A percentile compares a stretch with the other conserved stretches of the same genome.
phyloP scores from a whole-genome alignment of 2,113 vertebrate genomes.

The Coregonus clupeaformis region DNA sequence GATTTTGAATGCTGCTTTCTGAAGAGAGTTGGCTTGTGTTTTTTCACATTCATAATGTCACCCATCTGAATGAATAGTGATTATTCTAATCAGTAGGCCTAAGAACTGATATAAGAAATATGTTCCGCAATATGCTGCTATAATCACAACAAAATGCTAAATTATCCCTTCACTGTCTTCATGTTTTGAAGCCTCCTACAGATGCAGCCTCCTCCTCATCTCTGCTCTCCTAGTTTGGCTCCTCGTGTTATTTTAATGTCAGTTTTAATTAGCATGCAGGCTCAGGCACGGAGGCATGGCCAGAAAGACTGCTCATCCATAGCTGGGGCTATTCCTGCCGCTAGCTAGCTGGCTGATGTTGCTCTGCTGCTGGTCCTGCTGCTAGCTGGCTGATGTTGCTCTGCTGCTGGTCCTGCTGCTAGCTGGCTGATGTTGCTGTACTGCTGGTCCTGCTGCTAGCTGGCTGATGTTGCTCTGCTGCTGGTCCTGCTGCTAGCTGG shows the following conservation, averaged over 20 bases:
- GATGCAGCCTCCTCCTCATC: constrained; percentile 53
- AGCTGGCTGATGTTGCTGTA: no score
- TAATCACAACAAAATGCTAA: no score
- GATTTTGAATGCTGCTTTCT: constrained; percentile 97
- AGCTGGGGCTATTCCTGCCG: constrained; percentile 64
- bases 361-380: no score
- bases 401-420: no score
- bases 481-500: no score
- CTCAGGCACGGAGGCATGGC: constrained; percentile 63
- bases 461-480: no score
- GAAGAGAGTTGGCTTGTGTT: constrained; percentile 76
- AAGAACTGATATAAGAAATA: no score
- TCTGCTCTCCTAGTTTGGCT: constrained; percentile 55
- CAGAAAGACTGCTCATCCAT: constrained; percentile 73
- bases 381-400: no score
- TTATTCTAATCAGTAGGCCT: no score
- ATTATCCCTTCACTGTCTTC: background rate
- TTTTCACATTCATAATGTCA: constrained; percentile 38
- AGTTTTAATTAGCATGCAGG: constrained; percentile 72
- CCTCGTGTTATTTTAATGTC: constrained; percentile 69
- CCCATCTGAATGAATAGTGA: background rate
- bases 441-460: no score
- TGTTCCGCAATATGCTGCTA: background rate
- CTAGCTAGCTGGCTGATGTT: no score
- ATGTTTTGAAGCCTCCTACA: constrained; percentile 31